A percentile compares a stretch with the other conserved stretches of the same genome.
phyloP scores from a whole-genome alignment of 2,888 invertebrate species.

The Oscheius onirici region DNA sequence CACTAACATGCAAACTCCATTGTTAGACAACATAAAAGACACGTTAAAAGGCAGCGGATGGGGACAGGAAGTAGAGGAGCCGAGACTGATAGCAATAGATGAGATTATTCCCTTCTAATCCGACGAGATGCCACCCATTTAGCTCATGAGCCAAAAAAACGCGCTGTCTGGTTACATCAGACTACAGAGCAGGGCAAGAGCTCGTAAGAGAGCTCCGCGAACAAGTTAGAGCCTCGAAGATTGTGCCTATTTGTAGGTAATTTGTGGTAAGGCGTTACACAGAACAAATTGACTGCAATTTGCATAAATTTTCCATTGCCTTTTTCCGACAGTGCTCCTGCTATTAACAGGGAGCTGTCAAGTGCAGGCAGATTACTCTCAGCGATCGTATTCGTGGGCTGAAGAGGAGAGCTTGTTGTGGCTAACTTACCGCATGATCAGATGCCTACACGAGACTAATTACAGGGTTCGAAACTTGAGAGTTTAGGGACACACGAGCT shows the following conservation, averaged over 20 bases:
- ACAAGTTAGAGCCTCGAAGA: too few species aligned
- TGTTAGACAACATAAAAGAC: too few species aligned
- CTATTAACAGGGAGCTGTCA: constrained; percentile 8
- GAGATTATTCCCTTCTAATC: not conserved
- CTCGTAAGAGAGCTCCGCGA: too few species aligned
- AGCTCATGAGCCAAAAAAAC: not conserved
- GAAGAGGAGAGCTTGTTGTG: not conserved
- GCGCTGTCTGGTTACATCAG: too few species aligned
- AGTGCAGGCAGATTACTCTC: not conserved
- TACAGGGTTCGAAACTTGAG: constrained; percentile 27
- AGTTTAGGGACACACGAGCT: constrained; percentile 7
- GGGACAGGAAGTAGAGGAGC: too few species aligned
- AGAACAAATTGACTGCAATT: constrained; percentile 31
- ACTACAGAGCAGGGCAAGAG: too few species aligned
- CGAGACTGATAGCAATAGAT: too few species aligned
- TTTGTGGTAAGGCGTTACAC: constrained; percentile 28
- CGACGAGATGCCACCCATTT: not conserved
- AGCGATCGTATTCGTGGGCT: too few species aligned
- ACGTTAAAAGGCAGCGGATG: too few species aligned
- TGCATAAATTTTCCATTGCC: constrained; percentile 14
- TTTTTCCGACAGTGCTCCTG: constrained; percentile 5
- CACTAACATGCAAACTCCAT: too few species aligned
- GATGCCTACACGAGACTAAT: constrained; percentile 26
- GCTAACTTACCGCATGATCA: constrained; percentile 26
- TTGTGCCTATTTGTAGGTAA: constrained; percentile 12